Evolutionary conservation across 2,797 vertebrate species (phyloP).

Genomic region (Cynopterus sphinx): DNA sequence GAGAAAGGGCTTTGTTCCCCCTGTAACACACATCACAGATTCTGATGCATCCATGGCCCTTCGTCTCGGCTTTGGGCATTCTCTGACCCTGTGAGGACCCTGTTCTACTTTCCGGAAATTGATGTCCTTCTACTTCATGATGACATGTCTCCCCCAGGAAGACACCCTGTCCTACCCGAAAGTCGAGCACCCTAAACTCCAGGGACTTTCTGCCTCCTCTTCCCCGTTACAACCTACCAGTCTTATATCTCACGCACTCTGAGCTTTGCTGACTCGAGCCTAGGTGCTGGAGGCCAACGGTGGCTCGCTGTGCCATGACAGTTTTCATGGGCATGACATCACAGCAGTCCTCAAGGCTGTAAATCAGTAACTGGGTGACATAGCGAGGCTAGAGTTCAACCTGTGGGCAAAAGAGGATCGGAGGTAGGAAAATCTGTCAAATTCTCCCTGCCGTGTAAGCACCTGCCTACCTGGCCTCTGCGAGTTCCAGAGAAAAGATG

Average conservation of each 20-base stretch:
- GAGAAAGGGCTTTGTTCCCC: not conserved
- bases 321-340: not conserved
- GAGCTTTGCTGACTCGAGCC: not conserved
- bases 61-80: not conserved
- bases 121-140: not conserved
- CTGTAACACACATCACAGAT: not conserved
- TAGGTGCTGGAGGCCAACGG: not conserved
- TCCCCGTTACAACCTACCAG: not conserved
- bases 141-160: not conserved
- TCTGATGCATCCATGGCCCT: not conserved
- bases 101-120: not conserved
- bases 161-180: not conserved
- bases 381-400: not conserved
- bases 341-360: not conserved
- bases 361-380: not conserved
- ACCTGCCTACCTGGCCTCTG: slow-evolving; percentile 52
- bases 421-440: not conserved
- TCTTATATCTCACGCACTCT: not conserved
- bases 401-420: not conserved
- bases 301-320: not conserved
- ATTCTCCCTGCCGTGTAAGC: not conserved
- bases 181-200: not conserved
- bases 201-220: not conserved
- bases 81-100: not conserved
- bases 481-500: not conserved